phyloP scores from a whole-genome alignment of 2,888 invertebrate species.

The Electrophaes corylata region DNA sequence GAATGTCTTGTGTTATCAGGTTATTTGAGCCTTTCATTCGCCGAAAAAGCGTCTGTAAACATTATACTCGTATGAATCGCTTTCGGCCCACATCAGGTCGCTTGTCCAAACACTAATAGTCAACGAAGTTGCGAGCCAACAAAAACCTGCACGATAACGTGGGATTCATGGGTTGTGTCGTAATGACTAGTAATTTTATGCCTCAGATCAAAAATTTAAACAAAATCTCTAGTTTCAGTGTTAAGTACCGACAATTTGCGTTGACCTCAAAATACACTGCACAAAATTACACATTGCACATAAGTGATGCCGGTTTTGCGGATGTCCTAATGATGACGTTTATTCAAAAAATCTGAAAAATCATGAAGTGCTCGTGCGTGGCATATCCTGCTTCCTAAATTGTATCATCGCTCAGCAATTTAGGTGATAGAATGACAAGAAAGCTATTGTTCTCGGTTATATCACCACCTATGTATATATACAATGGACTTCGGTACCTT shows the following conservation, averaged over 20 bases:
- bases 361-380: not conserved
- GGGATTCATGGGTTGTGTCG: slow-evolving; percentile 14
- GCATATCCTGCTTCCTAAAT: no score
- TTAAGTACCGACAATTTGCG: not conserved
- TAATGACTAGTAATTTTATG: slow-evolving; percentile 8
- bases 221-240: not conserved
- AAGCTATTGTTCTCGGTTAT: not conserved
- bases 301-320: not conserved
- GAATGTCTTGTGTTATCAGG: not conserved
- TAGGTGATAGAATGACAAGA: not conserved
- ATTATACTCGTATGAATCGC: slow-evolving; percentile 14
- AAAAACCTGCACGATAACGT: slow-evolving; percentile 19
- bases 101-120: slow-evolving; percentile 19
- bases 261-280: not conserved
- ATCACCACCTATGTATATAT: no score
- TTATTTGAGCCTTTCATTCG: slow-evolving; percentile 18
- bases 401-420: not conserved
- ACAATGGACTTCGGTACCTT: no score
- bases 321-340: not conserved
- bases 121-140: slow-evolving; percentile 19
- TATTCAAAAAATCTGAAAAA: not conserved
- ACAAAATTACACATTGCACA: not conserved
- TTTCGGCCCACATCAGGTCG: slow-evolving; percentile 5
- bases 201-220: slow-evolving; percentile 2
- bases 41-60: slow-evolving; percentile 14